Percentiles rank a stretch among this genome's conserved stretches.
Conservation (phyloP, 1,140 invertebrate genomes). For the Hyphantria cunea region DNA sequence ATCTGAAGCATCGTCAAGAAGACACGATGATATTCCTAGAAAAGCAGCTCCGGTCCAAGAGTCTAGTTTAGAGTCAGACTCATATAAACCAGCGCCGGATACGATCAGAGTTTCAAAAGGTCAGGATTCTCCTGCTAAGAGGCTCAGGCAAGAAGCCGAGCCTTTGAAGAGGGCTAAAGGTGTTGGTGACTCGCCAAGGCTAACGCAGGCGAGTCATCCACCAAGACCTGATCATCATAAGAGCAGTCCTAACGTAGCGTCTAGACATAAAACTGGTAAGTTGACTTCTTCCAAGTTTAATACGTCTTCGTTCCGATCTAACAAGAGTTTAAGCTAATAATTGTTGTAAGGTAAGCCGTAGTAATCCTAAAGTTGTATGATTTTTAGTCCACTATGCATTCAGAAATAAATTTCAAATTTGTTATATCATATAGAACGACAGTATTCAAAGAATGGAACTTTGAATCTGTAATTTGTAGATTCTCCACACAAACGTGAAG, state of each 20-base stretch:
- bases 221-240: constrained; percentile 67
- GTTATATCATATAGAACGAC: no score
- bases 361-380: no score
- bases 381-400: no score
- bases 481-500: constrained; percentile 64
- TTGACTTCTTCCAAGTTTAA: neutral
- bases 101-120: constrained; percentile 62
- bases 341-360: no score
- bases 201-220: constrained; percentile 57
- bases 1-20: constrained; percentile 39
- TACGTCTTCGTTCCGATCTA: no score
- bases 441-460: no score
- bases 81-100: constrained; percentile 68
- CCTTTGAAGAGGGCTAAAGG: constrained; percentile 72
- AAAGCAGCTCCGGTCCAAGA: constrained; percentile 37
- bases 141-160: constrained; percentile 69
- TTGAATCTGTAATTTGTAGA: no score
- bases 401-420: no score
- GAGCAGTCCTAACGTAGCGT: constrained; percentile 76
- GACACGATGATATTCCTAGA: constrained; percentile 54
- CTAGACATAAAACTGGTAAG: constrained; percentile 66
- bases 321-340: no score
- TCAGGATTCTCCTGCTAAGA: constrained; percentile 69
- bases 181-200: constrained; percentile 60
- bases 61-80: constrained; percentile 36